phyloP scores from a whole-genome alignment of 1,140 invertebrate genomes.

The Thaumetopoea pityocampa region DNA sequence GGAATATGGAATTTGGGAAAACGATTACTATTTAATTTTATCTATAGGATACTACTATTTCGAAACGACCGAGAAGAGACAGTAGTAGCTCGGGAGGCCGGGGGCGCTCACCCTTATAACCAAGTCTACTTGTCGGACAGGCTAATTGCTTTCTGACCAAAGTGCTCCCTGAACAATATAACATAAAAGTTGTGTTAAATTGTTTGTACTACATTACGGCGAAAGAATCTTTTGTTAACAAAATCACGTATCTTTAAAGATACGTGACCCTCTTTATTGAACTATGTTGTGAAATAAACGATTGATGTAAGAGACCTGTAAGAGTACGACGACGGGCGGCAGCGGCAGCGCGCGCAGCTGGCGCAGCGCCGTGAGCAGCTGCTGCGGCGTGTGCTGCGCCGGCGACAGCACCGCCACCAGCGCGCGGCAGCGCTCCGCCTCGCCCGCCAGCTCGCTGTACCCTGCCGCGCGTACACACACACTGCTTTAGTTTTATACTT shows the following conservation, averaged over 20 bases:
- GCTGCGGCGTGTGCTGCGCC: conserved; percentile 53
- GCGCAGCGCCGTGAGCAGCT: conserved; percentile 54
- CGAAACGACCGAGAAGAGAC: too few species aligned
- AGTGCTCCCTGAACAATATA: not conserved
- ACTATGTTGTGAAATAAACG: not conserved
- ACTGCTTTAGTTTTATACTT: not conserved
- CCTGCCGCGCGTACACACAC: conserved; percentile 29
- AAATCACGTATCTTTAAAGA: too few species aligned
- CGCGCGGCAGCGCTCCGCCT: conserved; percentile 44
- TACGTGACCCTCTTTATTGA: not conserved
- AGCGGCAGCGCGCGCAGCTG: conserved; percentile 55
- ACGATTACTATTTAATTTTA: too few species aligned
- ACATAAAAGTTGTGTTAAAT: too few species aligned
- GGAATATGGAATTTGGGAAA: too few species aligned
- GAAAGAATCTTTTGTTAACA: too few species aligned
- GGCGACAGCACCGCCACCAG: conserved; percentile 66
- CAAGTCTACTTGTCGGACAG: too few species aligned
- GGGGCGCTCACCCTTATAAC: too few species aligned
- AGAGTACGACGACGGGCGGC: conserved; percentile 58
- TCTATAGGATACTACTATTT: too few species aligned
- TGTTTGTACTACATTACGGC: too few species aligned
- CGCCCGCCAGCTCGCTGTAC: conserved; percentile 43
- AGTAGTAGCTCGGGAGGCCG: too few species aligned
- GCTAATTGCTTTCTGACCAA: not conserved
- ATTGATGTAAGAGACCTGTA: conserved; percentile 43